phyloP scores from a whole-genome alignment of 2,888 invertebrate genomes.

The Tetropium fuscum region DNA sequence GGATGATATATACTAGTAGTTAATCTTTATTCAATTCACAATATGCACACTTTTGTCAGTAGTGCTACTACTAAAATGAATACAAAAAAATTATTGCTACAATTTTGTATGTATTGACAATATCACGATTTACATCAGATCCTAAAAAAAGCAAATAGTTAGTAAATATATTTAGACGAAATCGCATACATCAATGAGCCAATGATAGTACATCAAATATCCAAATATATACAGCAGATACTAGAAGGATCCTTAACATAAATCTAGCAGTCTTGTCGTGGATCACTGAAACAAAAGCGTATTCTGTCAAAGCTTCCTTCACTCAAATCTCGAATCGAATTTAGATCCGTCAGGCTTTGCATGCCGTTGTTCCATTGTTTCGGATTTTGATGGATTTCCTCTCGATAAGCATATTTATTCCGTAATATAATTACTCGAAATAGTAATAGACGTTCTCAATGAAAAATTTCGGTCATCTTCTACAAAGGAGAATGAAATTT shows the following conservation, averaged over 20 bases:
- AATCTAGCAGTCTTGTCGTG: constrained; percentile 60
- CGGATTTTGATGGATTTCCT: constrained; percentile 63
- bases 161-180: constrained; percentile 23
- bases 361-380: constrained; percentile 62
- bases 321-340: constrained; percentile 63
- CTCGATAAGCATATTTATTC: constrained; percentile 35
- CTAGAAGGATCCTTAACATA: constrained; percentile 46
- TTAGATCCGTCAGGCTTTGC: constrained; percentile 60
- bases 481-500: too few species aligned
- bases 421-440: constrained; percentile 21
- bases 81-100: too few species aligned
- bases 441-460: constrained; percentile 2
- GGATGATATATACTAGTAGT: too few species aligned
- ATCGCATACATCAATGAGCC: constrained; percentile 20
- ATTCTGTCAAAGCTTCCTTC: constrained; percentile 60
- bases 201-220: constrained; percentile 32
- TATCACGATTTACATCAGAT: too few species aligned
- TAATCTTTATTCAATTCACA: too few species aligned
- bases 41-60: too few species aligned
- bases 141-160: constrained; percentile 15
- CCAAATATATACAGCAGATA: constrained; percentile 37
- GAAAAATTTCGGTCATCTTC: too few species aligned
- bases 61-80: too few species aligned
- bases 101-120: too few species aligned
- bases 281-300: constrained; percentile 62